Base-by-base conservation (phyloP, 2,113 vertebrate species). In the Solenodon paradoxus region DNA sequence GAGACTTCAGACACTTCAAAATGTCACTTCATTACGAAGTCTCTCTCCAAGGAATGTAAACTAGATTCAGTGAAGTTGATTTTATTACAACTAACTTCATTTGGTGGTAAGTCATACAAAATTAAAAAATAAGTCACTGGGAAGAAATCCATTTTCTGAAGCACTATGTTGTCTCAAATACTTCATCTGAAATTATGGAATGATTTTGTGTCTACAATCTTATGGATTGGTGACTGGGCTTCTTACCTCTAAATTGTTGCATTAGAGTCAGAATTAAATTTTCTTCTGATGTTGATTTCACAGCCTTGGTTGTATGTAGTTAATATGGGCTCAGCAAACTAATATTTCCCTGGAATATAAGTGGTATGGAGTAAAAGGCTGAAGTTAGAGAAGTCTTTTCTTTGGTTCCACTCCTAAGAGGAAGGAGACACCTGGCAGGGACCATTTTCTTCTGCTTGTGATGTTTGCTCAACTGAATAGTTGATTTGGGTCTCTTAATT, bases 81-180 rank as follows among this genome's bases (percentile, higher is more conserved):
- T 96, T 96, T 80, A 63, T 72, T 81, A 51, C 40, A 84, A 63
- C 40, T 55, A 72, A 75, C 30, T 64, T 84, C 13, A 72, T 59
- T 85, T 79, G 38, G 32, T 75, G 38, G 20, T 59, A 68, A 59
- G 38, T 88, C 45, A n/a, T 10, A 66, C 80, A 49, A 77, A 78
- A 66, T n/a, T 77, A 81, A 79, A 92, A 90, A 85, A n/a, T 51
- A 68, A 72, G 69, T 24, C 7, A 75, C 9, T 20, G 53, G 20
- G 24, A 72, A 13, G 47, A 83, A 90, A 64, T 51, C 40, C 12
- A 55, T 72, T 90, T 94, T 77, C 49, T 84, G 80, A 80, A 64
- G 74, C 57, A 24, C 2, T 38, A 28, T 28, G 0, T 78, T 82
- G 6, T 74, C 32, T 68, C 69, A 51, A 89, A 68, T 80, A 49